Percentiles rank a stretch among this genome's conserved stretches.
Evolutionary conservation across 2,113 vertebrate species (phyloP).

Genomic region (Dasyprocta punctata): DNA sequence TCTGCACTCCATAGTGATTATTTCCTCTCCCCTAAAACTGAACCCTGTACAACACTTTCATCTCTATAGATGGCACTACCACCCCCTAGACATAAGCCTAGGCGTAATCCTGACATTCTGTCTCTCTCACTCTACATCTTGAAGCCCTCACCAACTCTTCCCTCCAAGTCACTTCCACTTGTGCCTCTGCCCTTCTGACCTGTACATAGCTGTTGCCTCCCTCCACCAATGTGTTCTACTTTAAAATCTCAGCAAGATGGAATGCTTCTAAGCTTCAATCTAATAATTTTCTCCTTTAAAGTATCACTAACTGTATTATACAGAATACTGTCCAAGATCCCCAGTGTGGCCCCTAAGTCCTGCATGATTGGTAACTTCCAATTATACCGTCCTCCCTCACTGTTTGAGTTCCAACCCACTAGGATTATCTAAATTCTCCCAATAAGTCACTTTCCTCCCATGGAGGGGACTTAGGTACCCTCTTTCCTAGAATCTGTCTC

Average conservation of each 20-base stretch:
- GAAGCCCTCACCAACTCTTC: not conserved
- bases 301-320: not conserved
- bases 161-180: not conserved
- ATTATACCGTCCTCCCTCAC: not conserved
- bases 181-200: not conserved
- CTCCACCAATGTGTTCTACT: not conserved
- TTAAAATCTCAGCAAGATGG: not conserved
- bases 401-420: not conserved
- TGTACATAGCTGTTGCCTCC: too few relatives aligned
- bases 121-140: not conserved
- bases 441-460: not conserved
- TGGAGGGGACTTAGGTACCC: not conserved
- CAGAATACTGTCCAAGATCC: not conserved
- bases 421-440: not conserved
- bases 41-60: not conserved
- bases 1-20: not conserved
- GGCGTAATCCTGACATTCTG: not conserved
- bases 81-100: not conserved
- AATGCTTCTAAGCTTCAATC: not conserved
- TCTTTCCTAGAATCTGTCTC: not conserved
- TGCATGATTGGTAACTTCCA: not conserved
- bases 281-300: not conserved
- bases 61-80: not conserved
- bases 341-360: not conserved
- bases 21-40: not conserved